phyloP scores from a whole-genome alignment of 1,140 invertebrate species.

The Papilio aristodemus region DNA sequence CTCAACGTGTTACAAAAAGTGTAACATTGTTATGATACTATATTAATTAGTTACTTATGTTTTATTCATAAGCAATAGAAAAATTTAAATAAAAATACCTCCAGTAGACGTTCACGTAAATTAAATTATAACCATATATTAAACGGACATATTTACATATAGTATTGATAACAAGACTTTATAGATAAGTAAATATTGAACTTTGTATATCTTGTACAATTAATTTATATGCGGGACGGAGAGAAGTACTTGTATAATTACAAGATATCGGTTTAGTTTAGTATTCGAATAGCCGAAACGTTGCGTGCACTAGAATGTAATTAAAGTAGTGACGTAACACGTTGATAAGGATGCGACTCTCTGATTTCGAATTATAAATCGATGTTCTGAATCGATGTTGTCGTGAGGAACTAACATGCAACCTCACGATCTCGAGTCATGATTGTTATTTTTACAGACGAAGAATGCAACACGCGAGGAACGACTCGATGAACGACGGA shows the following conservation, averaged over 20 bases:
- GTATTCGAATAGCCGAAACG: slow-evolving; percentile 28
- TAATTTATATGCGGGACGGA: slow-evolving; percentile 40
- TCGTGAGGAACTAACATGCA: slow-evolving; percentile 43
- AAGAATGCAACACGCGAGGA: not conserved
- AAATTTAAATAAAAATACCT: slow-evolving; percentile 12
- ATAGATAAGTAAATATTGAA: slow-evolving; percentile 1
- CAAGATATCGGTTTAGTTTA: slow-evolving; percentile 31
- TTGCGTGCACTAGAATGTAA: slow-evolving; percentile 34
- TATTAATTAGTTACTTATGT: slow-evolving; percentile 9
- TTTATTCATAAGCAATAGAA: slow-evolving; percentile 2
- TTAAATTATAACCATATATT: slow-evolving; percentile 6
- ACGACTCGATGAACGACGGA: not conserved
- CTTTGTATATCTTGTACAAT: slow-evolving; percentile 40
- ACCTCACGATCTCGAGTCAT: slow-evolving; percentile 41
- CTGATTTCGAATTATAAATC: slow-evolving; percentile 50
- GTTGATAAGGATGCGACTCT: slow-evolving; percentile 40
- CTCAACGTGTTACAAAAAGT: slow-evolving; percentile 18
- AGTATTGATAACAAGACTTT: too few relatives aligned
- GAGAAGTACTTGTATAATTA: slow-evolving; percentile 34
- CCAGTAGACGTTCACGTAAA: not conserved
- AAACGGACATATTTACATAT: not conserved
- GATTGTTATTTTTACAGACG: slow-evolving; percentile 1
- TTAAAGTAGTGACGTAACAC: slow-evolving; percentile 36
- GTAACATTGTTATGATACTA: not conserved
- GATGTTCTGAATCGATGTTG: slow-evolving; percentile 37